Conservation (phyloP, 2,113 vertebrate genomes). For the Paradoxurus hermaphroditus region DNA sequence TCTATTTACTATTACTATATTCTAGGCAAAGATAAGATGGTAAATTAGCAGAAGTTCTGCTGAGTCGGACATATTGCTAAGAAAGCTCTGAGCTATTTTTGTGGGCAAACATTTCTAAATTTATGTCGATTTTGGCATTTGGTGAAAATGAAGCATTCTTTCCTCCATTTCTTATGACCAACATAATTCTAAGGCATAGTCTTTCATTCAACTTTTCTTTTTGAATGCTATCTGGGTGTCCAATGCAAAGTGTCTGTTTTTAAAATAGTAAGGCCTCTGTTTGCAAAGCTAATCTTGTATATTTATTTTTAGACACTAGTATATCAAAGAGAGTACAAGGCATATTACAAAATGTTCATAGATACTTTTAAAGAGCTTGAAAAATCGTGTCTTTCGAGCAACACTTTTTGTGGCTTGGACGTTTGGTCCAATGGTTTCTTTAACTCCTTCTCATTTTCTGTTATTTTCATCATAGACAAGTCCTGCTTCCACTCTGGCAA, state of each 20-base stretch:
- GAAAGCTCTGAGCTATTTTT: constrained; percentile 24
- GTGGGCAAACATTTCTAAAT: not conserved
- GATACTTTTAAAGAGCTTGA: not conserved
- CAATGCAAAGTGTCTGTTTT: constrained; percentile 14
- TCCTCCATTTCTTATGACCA: not conserved
- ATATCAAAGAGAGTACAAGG: not conserved
- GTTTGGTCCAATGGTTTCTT: not conserved
- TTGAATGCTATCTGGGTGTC: not conserved
- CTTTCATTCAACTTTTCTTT: constrained; percentile 7
- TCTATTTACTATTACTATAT: not conserved
- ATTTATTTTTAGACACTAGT: not conserved
- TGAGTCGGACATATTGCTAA: not conserved
- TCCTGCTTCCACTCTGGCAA: not conserved
- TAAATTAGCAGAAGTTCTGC: constrained; percentile 39
- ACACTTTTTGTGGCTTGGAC: not conserved
- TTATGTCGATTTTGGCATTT: not conserved
- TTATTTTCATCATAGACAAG: constrained; percentile 23
- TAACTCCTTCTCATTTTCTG: not conserved
- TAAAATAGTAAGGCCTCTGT: not conserved
- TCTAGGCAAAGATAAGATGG: not conserved
- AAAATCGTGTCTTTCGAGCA: not conserved
- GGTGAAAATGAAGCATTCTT: not conserved
- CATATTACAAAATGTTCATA: not conserved
- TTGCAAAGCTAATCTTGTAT: not conserved
- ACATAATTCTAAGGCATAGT: not conserved